Conservation (phyloP, 2,113 vertebrate species). For the Stercorarius parasiticus region DNA sequence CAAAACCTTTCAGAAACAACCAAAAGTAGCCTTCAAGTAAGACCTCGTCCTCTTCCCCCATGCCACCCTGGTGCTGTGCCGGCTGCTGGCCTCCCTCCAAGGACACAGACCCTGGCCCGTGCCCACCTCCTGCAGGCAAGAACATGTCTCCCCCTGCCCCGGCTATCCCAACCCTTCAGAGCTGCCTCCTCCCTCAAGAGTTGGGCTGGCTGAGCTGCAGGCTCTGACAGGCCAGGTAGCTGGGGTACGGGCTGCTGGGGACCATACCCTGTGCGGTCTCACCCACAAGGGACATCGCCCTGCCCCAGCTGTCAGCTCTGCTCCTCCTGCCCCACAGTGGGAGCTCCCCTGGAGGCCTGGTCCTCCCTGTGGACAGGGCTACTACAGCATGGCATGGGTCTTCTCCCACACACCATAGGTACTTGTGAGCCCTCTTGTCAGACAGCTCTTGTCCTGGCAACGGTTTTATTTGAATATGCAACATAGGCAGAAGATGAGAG, state of each 20-base stretch:
- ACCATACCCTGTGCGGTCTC: not conserved
- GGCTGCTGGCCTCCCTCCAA: not conserved
- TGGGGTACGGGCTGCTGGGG: not conserved
- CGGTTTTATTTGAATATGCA: rapidly evolving
- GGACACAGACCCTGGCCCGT: not conserved
- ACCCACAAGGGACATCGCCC: too few relatives aligned
- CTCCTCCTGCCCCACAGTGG: rapidly evolving
- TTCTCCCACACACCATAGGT: not conserved
- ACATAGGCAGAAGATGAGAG: not conserved
- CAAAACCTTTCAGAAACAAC: not conserved
- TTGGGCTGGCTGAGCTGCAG: not conserved
- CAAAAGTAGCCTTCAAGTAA: not conserved
- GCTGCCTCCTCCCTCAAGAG: not conserved
- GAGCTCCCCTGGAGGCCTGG: not conserved
- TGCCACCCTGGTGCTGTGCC: not conserved
- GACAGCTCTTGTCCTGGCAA: not conserved
- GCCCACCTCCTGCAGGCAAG: not conserved
- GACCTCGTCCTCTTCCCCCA: not conserved
- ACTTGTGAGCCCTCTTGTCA: not conserved
- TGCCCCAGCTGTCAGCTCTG: too few relatives aligned
- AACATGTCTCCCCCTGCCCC: rapidly evolving
- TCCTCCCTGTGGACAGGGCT: not conserved
- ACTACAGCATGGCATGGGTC: rapidly evolving
- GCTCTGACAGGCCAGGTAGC: rapidly evolving
- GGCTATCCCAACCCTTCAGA: not conserved